Conservation (phyloP, 2,797 vertebrate species). For the Poecile montanus region DNA sequence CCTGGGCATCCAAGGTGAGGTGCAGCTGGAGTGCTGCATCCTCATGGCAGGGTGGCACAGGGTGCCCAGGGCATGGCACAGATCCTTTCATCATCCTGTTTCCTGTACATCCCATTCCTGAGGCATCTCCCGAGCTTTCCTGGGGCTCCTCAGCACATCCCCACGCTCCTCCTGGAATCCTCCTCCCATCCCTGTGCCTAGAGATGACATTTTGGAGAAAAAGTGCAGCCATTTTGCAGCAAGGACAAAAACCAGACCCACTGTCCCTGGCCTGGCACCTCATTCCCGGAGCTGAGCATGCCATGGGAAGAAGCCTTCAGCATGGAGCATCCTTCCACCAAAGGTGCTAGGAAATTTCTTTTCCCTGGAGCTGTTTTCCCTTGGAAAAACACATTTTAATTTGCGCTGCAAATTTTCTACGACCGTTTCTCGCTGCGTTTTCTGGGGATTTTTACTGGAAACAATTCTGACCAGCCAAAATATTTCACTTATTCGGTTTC, state of each 20-base stretch:
- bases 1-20: neutral
- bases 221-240: neutral
- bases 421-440: neutral
- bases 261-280: rapidly evolving
- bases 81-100: neutral
- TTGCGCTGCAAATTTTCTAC: neutral
- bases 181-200: neutral
- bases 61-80: neutral
- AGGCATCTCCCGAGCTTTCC: neutral
- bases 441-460: conserved; percentile 40
- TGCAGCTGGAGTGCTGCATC: neutral
- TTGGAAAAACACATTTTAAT: conserved; percentile 13
- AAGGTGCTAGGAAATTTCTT: neutral
- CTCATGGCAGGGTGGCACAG: neutral
- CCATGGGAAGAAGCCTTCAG: rapidly evolving
- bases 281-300: neutral
- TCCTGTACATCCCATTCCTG: neutral
- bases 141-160: neutral
- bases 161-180: neutral
- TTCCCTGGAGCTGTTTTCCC: neutral
- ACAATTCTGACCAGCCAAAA: conserved; percentile 58
- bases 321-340: neutral
- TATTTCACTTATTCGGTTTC: conserved; percentile 66
- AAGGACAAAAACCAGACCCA: neutral
- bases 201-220: neutral